phyloP scores from a whole-genome alignment of 2,888 invertebrate genomes.

The Lymantria monacha region DNA sequence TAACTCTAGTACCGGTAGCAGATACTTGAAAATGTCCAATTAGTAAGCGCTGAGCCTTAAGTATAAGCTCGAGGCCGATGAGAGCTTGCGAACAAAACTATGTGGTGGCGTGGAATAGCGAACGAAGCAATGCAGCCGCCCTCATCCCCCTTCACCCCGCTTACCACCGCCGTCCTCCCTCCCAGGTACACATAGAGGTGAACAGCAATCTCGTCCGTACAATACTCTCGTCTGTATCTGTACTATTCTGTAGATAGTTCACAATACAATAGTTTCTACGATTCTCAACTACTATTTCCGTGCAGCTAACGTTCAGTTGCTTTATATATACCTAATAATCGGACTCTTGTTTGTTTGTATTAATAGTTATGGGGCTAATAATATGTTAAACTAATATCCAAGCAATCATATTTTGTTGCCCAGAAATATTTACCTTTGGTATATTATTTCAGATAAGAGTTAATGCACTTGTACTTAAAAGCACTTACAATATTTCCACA shows the following conservation, averaged over 20 bases:
- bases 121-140: constrained; percentile 54
- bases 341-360: constrained; percentile 16
- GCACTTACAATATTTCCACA: too few species aligned
- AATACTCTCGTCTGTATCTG: constrained; percentile 42
- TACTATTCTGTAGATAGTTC: constrained; percentile 39
- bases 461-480: too few species aligned
- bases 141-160: constrained; percentile 30
- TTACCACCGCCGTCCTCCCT: constrained; percentile 30
- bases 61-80: constrained; percentile 57
- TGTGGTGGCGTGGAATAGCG: constrained; percentile 64
- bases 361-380: too few species aligned
- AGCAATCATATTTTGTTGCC: too few species aligned
- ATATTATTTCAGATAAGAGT: too few species aligned
- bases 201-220: constrained; percentile 67
- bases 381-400: too few species aligned
- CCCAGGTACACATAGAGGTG: constrained; percentile 56
- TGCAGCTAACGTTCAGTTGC: too few species aligned
- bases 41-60: constrained; percentile 64
- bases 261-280: constrained; percentile 51
- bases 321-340: constrained; percentile 23
- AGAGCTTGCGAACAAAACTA: constrained; percentile 74
- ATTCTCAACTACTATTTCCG: constrained; percentile 34
- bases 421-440: too few species aligned
- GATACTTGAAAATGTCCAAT: constrained; percentile 63
- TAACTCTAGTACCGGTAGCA: constrained; percentile 43